Conservation (phyloP, 2,888 invertebrate genomes). For the Drosophila kuntzei region DNA sequence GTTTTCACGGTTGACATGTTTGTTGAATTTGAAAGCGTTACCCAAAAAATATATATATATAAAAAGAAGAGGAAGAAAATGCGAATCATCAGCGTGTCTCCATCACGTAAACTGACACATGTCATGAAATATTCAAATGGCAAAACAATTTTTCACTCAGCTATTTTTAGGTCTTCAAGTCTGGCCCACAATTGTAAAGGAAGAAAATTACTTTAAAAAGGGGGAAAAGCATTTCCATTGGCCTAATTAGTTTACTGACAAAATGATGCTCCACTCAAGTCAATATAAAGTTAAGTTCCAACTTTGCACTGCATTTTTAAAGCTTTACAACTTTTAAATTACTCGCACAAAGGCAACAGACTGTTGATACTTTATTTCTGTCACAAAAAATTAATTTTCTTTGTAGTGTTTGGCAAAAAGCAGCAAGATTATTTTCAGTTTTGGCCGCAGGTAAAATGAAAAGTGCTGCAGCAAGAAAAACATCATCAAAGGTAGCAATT, state of each 20-base stretch:
- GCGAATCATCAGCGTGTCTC: conserved; percentile 14
- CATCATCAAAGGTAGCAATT: conserved; percentile 31
- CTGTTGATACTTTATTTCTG: neutral
- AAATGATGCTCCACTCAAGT: conserved; percentile 46
- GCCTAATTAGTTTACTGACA: conserved; percentile 63
- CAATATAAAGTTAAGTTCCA: conserved; percentile 4
- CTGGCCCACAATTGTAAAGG: conserved; percentile 1
- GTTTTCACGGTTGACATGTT: conserved; percentile 50
- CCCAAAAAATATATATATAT: neutral
- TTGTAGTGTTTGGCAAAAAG: conserved; percentile 18
- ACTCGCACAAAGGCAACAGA: conserved; percentile 7
- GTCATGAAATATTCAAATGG: conserved; percentile 47
- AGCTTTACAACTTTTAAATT: conserved; percentile 7
- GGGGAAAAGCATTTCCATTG: conserved; percentile 31
- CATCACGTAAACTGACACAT: conserved; percentile 49
- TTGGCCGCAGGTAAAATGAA: conserved; percentile 23
- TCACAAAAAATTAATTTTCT: conserved; percentile 29
- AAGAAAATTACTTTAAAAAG: conserved; percentile 12
- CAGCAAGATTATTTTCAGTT: conserved; percentile 26
- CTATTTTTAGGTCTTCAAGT: conserved; percentile 17
- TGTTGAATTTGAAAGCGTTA: conserved; percentile 41
- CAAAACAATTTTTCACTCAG: conserved; percentile 18
- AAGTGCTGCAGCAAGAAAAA: conserved; percentile 26
- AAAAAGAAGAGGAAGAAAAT: conserved; percentile 2
- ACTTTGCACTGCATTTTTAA: conserved; percentile 20